Conservation (phyloP, 2,888 invertebrate species). For the Sericinus montela region DNA sequence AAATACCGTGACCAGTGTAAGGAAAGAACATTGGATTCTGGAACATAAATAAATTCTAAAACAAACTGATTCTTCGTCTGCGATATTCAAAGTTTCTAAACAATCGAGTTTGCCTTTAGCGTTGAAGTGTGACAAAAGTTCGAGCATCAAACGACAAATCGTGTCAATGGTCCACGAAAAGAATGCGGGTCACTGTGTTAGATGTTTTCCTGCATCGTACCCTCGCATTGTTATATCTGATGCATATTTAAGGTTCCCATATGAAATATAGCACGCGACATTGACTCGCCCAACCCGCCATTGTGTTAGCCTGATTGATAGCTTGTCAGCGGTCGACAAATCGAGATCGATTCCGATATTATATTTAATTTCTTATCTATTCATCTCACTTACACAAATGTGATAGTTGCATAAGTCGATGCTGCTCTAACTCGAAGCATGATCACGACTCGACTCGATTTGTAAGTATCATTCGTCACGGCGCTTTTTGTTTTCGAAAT, state of each 20-base stretch:
- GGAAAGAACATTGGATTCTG: too few species aligned
- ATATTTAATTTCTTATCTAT: constrained; percentile 56
- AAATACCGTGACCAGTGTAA: too few species aligned
- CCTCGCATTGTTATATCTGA: constrained; percentile 36
- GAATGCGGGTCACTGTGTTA: constrained; percentile 19
- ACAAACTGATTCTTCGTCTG: background rate
- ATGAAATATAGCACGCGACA: constrained; percentile 43
- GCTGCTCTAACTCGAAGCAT: constrained; percentile 33
- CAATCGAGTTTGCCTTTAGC: constrained; percentile 3
- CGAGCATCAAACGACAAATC: constrained; percentile 6
- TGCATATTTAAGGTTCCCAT: constrained; percentile 57
- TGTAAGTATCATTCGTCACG: constrained; percentile 60
- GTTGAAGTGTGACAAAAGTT: constrained; percentile 10
- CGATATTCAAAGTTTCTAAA: background rate
- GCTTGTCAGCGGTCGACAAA: constrained; percentile 68
- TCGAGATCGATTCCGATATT: constrained; percentile 69
- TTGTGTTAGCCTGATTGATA: constrained; percentile 60
- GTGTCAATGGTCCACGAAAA: constrained; percentile 17
- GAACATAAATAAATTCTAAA: background rate
- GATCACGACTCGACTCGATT: constrained; percentile 40
- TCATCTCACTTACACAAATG: constrained; percentile 30
- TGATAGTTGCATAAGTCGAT: constrained; percentile 22
- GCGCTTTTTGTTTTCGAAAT: constrained; percentile 47
- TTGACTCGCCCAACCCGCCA: constrained; percentile 54
- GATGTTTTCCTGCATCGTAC: constrained; percentile 26